phyloP scores from a whole-genome alignment of 64 coral and sea anemone species.

The Astreopora myriophthalma region DNA sequence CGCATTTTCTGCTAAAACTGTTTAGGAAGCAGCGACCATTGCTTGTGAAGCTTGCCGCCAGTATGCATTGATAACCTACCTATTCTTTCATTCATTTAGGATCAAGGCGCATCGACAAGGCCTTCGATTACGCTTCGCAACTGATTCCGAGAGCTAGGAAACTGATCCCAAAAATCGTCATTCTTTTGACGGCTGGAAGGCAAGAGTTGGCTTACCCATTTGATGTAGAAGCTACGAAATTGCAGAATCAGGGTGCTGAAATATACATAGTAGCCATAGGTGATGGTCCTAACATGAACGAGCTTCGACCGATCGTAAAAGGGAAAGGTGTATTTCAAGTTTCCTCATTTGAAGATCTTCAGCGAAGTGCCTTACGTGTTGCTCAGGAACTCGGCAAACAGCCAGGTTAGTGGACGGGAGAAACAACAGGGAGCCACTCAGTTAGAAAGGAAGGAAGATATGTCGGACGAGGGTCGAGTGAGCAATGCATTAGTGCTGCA shows the following conservation, averaged over 20 bases:
- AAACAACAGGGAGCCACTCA: background rate
- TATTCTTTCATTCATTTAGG: background rate
- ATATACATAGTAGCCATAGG: slow-evolving; percentile 71
- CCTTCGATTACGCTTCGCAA: slow-evolving; percentile 33
- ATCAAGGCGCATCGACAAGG: slow-evolving; percentile 65
- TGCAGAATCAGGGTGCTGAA: slow-evolving; percentile 49
- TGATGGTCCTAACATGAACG: background rate
- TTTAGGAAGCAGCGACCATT: too few relatives aligned
- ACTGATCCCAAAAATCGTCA: slow-evolving; percentile 69
- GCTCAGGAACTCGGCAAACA: slow-evolving; percentile 28
- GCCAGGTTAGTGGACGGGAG: background rate
- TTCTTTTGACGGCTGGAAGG: slow-evolving; percentile 67
- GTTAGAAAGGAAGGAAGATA: background rate
- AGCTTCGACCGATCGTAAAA: slow-evolving; percentile 35
- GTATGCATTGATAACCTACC: background rate
- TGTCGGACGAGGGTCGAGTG: background rate
- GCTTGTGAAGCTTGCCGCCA: too few relatives aligned
- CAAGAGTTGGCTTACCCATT: slow-evolving; percentile 6
- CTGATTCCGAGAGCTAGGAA: slow-evolving; percentile 25
- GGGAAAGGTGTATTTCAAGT: background rate
- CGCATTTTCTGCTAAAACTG: too few relatives aligned
- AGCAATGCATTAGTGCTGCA: too few relatives aligned
- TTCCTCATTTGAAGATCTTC: slow-evolving; percentile 27
- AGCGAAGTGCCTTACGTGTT: slow-evolving; percentile 3
- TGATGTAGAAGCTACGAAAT: slow-evolving; percentile 7